A percentile compares a stretch with the other conserved stretches of the same genome.
Conservation (phyloP, 2,113 vertebrate species). For the Glaucidium brasilianum region DNA sequence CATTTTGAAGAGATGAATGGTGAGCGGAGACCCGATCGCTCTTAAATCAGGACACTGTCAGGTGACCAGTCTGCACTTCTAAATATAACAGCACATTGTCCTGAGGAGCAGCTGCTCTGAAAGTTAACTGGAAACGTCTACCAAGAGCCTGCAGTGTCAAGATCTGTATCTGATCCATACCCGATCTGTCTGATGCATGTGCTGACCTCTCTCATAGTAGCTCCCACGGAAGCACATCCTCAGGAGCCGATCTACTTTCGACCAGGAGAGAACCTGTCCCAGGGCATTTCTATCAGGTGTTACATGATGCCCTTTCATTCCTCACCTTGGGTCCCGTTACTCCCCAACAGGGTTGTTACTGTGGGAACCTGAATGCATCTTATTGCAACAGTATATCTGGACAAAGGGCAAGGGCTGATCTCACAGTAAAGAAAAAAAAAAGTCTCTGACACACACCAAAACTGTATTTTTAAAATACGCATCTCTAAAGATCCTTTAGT, state of each 20-base stretch:
- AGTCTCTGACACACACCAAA: neutral
- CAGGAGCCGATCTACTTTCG: neutral
- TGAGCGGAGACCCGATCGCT: neutral
- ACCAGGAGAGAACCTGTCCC: neutral
- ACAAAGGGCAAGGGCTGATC: neutral
- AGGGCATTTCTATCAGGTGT: neutral
- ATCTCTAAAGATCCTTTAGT: neutral
- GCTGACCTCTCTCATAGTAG: neutral
- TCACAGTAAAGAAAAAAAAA: neutral
- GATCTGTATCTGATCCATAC: neutral
- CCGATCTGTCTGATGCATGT: neutral
- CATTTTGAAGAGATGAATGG: neutral
- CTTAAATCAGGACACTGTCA: conserved; percentile 49
- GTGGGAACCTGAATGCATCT: conserved; percentile 19
- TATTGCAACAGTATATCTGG: neutral
- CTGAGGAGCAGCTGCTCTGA: conserved; percentile 41
- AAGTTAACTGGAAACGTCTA: conserved; percentile 39
- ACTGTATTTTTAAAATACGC: neutral
- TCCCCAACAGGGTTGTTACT: conserved; percentile 19
- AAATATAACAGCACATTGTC: conserved; percentile 50
- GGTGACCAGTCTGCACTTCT: conserved; percentile 36
- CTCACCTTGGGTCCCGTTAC: conserved; percentile 1
- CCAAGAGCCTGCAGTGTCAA: neutral
- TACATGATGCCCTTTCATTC: neutral
- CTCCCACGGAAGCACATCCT: neutral